Evolutionary conservation across 2,888 invertebrate species (phyloP), one percentile per base, ranked within the genome.

Genomic region (Drosophila lutescens): DNA sequence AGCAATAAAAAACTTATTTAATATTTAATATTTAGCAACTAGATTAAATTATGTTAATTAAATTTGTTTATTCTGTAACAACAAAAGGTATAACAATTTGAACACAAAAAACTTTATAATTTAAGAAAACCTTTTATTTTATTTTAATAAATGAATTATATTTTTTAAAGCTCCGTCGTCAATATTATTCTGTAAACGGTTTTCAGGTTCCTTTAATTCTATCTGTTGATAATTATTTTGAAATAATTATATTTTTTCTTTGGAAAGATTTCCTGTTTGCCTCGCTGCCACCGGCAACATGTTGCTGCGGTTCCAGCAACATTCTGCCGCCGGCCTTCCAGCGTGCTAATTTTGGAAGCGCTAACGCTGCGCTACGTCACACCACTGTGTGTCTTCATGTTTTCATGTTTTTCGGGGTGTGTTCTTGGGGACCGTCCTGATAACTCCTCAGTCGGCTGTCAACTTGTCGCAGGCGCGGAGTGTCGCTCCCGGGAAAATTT

Each of bases 371-470:
- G 26, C 46, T 30, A 15, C 30, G 30, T 30, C 46, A 30, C 55
- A 36, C 53, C 57, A 58, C 12, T 7, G 2, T 4, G 5, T 1
- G 43, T 43, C 7, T 13, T 23, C 43, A 20, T 54, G 57, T 41
- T 30, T 15, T 32, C 47, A 47, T 38, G 40, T 54, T 32, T 74
- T 72, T 77, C 38, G 79, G 81, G 83, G 88, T 66, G 61, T 63
- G 62, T 61, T 74, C 77, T 74, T 66, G 53, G 44, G 53, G 57
- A 65, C 60, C 53, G 66, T 65, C 70, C 43, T 71, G 76, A 62
- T 53, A 63, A 61, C 54, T 68, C 72, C 77, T 78, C 77, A 87
- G 88, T 87, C 86, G 80, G 59, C 72, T 86, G 79, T 78, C 89
- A 87, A 87, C 89, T 75, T 62, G 57, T 62, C 58, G 62, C 62